phyloP scores from a whole-genome alignment of 2,888 invertebrate species.

The Psylliodes chrysocephalus region DNA sequence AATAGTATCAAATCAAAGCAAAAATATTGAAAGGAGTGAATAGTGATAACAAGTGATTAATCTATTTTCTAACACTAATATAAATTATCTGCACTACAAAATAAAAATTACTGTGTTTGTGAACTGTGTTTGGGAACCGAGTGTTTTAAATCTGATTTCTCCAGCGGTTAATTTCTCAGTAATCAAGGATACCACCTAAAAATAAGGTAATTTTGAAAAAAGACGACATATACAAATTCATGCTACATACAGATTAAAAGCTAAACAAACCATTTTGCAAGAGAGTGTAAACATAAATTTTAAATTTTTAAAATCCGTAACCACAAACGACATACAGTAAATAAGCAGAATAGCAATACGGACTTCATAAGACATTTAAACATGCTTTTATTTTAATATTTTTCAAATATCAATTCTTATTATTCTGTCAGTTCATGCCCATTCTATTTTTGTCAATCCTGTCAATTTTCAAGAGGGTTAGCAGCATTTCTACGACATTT shows the following conservation, averaged over 20 bases:
- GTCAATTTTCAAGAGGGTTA: too few relatives aligned
- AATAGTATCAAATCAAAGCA: too few relatives aligned
- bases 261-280: too few relatives aligned
- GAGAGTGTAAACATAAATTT: too few relatives aligned
- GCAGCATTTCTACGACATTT: too few relatives aligned
- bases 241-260: slow-evolving; percentile 7
- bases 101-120: neutral
- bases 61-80: neutral
- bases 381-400: too few relatives aligned
- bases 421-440: too few relatives aligned
- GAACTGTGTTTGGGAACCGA: slow-evolving; percentile 4
- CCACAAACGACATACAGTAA: slow-evolving; percentile 5
- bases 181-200: slow-evolving; percentile 12
- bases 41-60: neutral
- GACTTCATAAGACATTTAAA: too few relatives aligned
- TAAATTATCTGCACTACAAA: neutral
- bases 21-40: too few relatives aligned
- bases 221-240: too few relatives aligned
- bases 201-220: slow-evolving; percentile 4
- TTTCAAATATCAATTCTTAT: too few relatives aligned
- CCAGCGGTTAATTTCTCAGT: slow-evolving; percentile 6
- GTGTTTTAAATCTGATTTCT: neutral
- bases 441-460: too few relatives aligned
- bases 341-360: slow-evolving; percentile 14
- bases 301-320: neutral